phyloP scores from a whole-genome alignment of 1,140 invertebrate genomes.

The Apis laboriosa region DNA sequence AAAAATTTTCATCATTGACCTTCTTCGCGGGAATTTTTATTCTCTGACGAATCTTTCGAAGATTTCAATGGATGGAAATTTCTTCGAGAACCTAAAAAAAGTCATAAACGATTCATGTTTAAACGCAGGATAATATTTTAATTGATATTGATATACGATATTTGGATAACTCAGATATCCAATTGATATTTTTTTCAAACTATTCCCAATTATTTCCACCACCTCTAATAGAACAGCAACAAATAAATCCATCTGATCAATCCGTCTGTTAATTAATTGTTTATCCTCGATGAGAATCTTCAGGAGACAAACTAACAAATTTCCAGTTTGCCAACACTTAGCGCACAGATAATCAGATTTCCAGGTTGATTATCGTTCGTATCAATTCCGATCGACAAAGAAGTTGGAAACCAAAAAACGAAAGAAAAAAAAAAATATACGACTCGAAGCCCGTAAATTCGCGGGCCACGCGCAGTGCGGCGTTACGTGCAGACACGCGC shows the following conservation, averaged over 20 bases:
- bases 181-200: not conserved
- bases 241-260: conserved; percentile 9
- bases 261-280: conserved; percentile 35
- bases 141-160: no score
- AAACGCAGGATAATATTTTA: no score
- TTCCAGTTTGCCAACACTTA: not conserved
- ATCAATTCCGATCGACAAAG: conserved; percentile 25
- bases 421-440: not conserved
- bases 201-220: not conserved
- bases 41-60: no score
- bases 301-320: conserved; percentile 10
- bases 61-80: no score
- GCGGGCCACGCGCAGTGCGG: not conserved
- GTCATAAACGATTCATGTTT: no score
- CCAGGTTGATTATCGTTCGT: not conserved
- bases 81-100: no score
- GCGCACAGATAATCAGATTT: not conserved
- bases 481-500: not conserved
- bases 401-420: not conserved
- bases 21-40: no score
- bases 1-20: no score
- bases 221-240: not conserved
- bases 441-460: conserved; percentile 1
- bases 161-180: no score
- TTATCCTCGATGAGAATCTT: conserved; percentile 22